phyloP scores from a whole-genome alignment of 2,888 invertebrate genomes.

The Drosophila borborema region DNA sequence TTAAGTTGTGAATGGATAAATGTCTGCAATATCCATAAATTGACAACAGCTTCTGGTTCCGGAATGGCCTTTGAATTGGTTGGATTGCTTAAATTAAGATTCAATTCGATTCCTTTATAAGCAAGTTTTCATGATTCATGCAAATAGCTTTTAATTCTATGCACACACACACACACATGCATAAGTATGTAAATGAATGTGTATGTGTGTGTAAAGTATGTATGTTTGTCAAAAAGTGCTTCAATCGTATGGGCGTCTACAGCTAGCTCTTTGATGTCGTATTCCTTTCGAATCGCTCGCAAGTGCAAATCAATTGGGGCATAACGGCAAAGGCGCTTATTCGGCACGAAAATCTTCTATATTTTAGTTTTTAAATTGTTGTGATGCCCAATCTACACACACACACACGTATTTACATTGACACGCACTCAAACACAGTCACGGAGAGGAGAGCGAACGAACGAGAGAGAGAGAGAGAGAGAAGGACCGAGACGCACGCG shows the following conservation, averaged over 20 bases:
- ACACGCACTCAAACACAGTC: not conserved
- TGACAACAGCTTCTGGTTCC: not conserved
- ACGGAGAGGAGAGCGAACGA: not conserved
- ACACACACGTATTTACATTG: not conserved
- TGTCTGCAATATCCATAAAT: conserved; percentile 8
- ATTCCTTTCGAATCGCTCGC: conserved; percentile 21
- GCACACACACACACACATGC: not conserved
- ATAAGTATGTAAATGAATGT: no score
- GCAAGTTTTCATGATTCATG: not conserved
- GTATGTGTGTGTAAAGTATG: not conserved
- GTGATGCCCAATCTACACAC: conserved; percentile 12
- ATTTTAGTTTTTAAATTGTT: conserved; percentile 25
- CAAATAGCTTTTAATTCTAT: conserved; percentile 4
- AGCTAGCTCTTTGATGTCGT: conserved; percentile 37
- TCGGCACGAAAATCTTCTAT: conserved; percentile 31
- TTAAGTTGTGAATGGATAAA: not conserved
- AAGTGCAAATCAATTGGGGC: conserved; percentile 50
- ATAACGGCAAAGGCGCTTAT: conserved; percentile 30
- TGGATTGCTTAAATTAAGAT: not conserved
- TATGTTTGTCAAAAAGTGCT: no score
- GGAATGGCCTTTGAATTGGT: not conserved
- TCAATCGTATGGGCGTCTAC: conserved; percentile 10
- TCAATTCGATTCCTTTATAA: conserved; percentile 5
- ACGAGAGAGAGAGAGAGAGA: not conserved
- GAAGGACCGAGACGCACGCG: conserved; percentile 17